phyloP scores from a whole-genome alignment of 2,888 invertebrate species.

The Geotrupes spiniger region DNA sequence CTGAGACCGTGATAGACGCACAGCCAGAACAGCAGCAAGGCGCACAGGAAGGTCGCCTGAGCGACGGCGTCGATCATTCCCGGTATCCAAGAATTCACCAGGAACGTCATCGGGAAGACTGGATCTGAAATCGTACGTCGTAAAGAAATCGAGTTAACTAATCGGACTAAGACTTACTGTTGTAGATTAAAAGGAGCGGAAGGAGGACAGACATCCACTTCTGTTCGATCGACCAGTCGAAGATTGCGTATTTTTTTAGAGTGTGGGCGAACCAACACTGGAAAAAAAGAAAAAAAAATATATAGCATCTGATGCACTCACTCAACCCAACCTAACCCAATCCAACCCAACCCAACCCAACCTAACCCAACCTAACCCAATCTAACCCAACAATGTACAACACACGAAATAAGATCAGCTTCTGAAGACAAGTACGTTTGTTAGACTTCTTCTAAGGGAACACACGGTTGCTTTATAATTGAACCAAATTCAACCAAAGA shows the following conservation, averaged over 20 bases:
- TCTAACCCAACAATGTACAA: no score
- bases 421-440: no score
- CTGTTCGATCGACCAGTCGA: conserved; percentile 97
- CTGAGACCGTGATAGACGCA: conserved; percentile 93
- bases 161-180: no score
- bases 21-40: conserved; percentile 89
- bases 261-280: conserved; percentile 94
- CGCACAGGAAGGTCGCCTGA: conserved; percentile 86
- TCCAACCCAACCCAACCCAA: no score
- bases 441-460: no score
- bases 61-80: conserved; percentile 89
- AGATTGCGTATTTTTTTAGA: conserved; percentile 79
- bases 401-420: no score
- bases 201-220: conserved; percentile 90
- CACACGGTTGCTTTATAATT: no score
- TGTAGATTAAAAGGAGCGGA: conserved; percentile 83
- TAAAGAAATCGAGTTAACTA: no score
- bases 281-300: conserved; percentile 38
- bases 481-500: no score
- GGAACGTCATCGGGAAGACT: conserved; percentile 85
- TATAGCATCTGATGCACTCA: not conserved
- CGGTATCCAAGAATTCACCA: conserved; percentile 85
- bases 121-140: conserved; percentile 86
- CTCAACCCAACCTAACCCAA: not conserved
- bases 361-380: no score